Evolutionary conservation across 1,140 invertebrate species (phyloP), one percentile per base, ranked within the genome.

Genomic region (Phymorhynchus buccinoides): DNA sequence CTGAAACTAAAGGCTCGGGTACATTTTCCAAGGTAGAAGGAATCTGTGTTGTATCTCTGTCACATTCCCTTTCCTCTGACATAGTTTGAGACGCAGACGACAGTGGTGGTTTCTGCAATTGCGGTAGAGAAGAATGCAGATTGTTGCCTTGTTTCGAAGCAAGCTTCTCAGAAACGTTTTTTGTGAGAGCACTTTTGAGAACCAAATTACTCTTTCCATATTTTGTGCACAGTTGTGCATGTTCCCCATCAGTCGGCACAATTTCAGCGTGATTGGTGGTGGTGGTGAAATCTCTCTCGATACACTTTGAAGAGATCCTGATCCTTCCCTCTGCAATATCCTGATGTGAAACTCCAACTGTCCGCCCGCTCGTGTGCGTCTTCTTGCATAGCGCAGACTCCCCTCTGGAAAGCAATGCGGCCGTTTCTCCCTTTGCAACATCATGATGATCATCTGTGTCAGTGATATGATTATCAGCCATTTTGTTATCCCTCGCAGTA

Each of bases 301-400:
- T n/a, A n/a, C n/a, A n/a, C 18, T 1, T 80, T 56, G 44, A 35
- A 35, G 44, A 30, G 32, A 30, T 35, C 79, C 22, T 80, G 44
- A 22, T 80, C 32, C 44, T 80, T n/a, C n/a, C 79, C 39, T 80
- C 79, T 6, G 79, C 44, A 18, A 80, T 27, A 37, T 27, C 44
- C 3, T 27, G 16, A 42, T 62, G 12, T 27, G n/a, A 14, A 14
- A 48, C 35, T 12, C 35, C 62, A 9, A 2, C 30, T 16, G 22
- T 39, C n/a, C 27, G 48, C 32, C 27, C 56, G 14, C 30, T 44
- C 14, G 3, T 52, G 32, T 52, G n/a, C 4, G 32, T 35, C 7
- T 14, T 9, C 7, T 32, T 37, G 32, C 9, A 16, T 14, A 4
- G 3, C 22, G 62, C 27, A 14, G 6, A 4, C 4, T 66, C 62